Conservation (phyloP, 1,140 invertebrate genomes). For the Potamilus streckersoni region DNA sequence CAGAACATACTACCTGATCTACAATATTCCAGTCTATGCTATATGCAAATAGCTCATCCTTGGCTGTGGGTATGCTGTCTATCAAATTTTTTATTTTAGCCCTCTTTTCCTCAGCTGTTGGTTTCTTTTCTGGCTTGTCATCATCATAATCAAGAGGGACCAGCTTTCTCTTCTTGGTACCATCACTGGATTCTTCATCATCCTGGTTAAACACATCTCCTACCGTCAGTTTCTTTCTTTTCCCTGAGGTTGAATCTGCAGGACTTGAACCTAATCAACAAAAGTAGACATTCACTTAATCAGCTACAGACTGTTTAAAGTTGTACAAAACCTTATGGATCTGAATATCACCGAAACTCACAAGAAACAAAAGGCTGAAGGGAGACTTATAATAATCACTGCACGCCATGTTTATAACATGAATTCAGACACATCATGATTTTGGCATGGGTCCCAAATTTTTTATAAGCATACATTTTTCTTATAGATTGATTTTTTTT, state of each 20-base stretch:
- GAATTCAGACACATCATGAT: no score
- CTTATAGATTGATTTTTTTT: no score
- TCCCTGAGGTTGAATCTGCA: slow-evolving; percentile 36
- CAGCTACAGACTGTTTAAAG: no score
- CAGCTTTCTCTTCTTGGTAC: slow-evolving; percentile 82
- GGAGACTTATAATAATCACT: no score
- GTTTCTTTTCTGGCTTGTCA: slow-evolving; percentile 62
- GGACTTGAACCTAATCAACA: slow-evolving; percentile 30
- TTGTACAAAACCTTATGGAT: no score
- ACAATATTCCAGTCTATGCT: slow-evolving; percentile 92
- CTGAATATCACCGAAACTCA: no score
- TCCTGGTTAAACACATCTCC: slow-evolving; percentile 93
- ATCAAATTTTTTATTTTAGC: slow-evolving; percentile 97
- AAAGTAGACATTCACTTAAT: no score
- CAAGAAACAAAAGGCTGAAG: no score
- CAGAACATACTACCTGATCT: slow-evolving; percentile 74
- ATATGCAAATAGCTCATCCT: slow-evolving; percentile 94
- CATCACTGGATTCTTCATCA: slow-evolving; percentile 78
- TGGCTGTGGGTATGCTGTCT: slow-evolving; percentile 98
- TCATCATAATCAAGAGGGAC: slow-evolving; percentile 79
- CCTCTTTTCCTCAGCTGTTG: slow-evolving; percentile 86
- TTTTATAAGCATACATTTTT: no score
- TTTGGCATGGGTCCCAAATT: no score
- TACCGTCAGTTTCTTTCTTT: slow-evolving; percentile 83
- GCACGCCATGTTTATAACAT: no score